phyloP scores from a whole-genome alignment of 2,113 vertebrate species.

The Scytalopus superciliaris region DNA sequence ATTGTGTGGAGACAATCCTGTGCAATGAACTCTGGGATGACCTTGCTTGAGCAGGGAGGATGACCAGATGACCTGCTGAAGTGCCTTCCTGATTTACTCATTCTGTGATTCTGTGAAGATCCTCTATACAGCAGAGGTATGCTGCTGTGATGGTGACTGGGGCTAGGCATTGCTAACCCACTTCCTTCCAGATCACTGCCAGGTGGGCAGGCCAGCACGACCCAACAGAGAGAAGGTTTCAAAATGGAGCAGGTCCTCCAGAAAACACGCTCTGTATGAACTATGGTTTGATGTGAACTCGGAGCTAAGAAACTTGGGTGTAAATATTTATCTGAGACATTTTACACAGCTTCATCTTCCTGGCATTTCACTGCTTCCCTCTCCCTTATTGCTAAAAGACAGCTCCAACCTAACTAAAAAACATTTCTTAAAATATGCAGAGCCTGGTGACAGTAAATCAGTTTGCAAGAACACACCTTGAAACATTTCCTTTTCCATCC shows the following conservation, averaged over 20 bases:
- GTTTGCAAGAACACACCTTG: not conserved
- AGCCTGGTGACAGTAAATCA: not conserved
- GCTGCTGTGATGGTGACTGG: not conserved
- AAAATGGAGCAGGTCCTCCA: not conserved
- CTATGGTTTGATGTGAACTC: not conserved
- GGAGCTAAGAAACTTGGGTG: not conserved
- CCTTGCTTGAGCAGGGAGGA: not conserved
- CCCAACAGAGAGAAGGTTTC: not conserved
- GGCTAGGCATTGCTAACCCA: not conserved
- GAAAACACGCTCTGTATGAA: not conserved
- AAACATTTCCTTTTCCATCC: conserved; percentile 43
- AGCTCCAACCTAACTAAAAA: not conserved
- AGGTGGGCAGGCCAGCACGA: not conserved
- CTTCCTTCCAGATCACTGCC: not conserved
- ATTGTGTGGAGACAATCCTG: not conserved
- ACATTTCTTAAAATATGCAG: conserved; percentile 6
- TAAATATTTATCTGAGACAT: conserved; percentile 31
- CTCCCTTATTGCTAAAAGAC: not conserved
- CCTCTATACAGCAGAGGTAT: not conserved
- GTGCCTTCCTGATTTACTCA: not conserved
- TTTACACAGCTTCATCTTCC: not conserved
- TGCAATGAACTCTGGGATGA: not conserved
- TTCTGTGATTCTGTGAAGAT: not conserved
- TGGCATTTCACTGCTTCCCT: not conserved
- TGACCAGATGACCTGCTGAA: not conserved